Conservation (phyloP, 2,888 invertebrate genomes). For the Luperina testacea region DNA sequence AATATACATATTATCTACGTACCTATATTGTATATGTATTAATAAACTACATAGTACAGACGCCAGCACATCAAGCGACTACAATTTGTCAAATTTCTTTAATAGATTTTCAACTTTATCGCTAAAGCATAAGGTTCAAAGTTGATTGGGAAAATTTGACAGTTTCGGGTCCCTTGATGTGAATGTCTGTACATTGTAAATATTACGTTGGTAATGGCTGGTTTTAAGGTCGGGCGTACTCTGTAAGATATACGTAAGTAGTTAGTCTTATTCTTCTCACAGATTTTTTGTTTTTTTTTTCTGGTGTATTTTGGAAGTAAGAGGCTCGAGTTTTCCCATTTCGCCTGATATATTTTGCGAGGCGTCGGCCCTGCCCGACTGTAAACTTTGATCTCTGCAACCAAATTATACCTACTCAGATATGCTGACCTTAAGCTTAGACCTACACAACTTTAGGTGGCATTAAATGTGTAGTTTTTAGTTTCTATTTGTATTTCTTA, state of each 20-base stretch:
- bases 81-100: too few relatives aligned
- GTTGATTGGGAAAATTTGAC: too few relatives aligned
- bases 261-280: not conserved
- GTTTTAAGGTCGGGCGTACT: slow-evolving; percentile 10
- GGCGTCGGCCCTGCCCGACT: not conserved
- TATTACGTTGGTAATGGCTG: slow-evolving; percentile 24
- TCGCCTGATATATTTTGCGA: not conserved
- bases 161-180: too few relatives aligned
- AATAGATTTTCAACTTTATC: too few relatives aligned
- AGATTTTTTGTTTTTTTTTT: too few relatives aligned
- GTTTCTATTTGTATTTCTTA: not conserved
- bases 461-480: not conserved
- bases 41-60: slow-evolving; percentile 19
- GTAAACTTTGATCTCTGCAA: not conserved
- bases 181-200: slow-evolving; percentile 33
- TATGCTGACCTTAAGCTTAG: not conserved
- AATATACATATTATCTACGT: slow-evolving; percentile 25
- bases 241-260: slow-evolving; percentile 18
- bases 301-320: not conserved
- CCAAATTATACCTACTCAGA: not conserved
- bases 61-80: too few relatives aligned
- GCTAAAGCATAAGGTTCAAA: too few relatives aligned
- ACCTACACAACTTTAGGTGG: not conserved
- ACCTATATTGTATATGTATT: slow-evolving; percentile 3
- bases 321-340: not conserved